Evolutionary conservation across 2,888 invertebrate species (phyloP).

Genomic region (Linyphia triangularis): DNA sequence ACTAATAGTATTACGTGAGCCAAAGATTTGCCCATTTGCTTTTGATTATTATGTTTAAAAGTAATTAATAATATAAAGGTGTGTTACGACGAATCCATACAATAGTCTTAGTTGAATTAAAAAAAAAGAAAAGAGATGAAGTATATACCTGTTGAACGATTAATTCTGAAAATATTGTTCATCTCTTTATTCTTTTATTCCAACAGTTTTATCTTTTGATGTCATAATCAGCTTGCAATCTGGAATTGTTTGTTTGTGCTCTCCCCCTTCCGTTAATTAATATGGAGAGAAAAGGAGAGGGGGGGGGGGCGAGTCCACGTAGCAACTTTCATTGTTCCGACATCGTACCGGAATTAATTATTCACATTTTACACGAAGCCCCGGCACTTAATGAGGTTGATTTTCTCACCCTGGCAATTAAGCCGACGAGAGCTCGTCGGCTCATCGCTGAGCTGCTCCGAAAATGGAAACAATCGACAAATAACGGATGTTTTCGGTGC

Average conservation of each 20-base stretch:
- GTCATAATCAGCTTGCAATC: no score
- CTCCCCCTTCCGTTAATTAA: slow-evolving; percentile 50
- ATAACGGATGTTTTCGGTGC: no score
- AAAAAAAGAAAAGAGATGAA: no score
- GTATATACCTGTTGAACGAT: no score
- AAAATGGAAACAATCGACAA: no score
- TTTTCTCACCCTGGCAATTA: slow-evolving; percentile 66
- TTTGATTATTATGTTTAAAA: no score
- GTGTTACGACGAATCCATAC: no score
- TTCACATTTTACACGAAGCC: slow-evolving; percentile 73
- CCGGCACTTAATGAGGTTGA: slow-evolving; percentile 72
- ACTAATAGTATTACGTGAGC: no score
- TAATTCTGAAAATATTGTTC: no score
- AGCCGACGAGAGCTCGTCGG: slow-evolving; percentile 56
- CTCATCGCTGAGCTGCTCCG: slow-evolving; percentile 39
- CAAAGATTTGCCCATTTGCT: no score
- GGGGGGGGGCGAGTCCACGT: not conserved
- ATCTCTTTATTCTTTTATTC: slow-evolving; percentile 44
- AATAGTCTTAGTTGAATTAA: no score
- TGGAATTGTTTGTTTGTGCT: slow-evolving; percentile 64
- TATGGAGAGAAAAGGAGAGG: not conserved
- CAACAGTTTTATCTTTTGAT: slow-evolving; percentile 35
- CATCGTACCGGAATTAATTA: slow-evolving; percentile 72
- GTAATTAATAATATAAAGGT: no score
- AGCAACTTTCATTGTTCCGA: slow-evolving; percentile 68